Percentiles rank a stretch among this genome's conserved stretches.
Evolutionary conservation across 2,113 vertebrate genomes (phyloP).

Genomic region (Scomber japonicus): DNA sequence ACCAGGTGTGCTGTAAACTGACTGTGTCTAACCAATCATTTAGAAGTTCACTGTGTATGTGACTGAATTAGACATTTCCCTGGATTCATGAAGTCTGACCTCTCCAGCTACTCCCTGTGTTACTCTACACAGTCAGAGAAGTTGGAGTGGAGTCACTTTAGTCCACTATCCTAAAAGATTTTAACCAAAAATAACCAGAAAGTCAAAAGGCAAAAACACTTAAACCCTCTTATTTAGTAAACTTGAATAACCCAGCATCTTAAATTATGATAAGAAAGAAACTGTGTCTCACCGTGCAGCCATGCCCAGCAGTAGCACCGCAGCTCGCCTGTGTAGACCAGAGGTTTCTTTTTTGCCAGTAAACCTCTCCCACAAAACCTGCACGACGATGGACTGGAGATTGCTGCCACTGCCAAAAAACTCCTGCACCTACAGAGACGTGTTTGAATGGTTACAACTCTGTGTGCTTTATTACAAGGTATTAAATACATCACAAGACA

Average conservation of each 20-base stretch:
- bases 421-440: conserved; percentile 89
- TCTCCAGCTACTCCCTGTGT: background rate
- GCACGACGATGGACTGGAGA: conserved; percentile 89
- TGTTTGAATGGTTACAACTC: background rate
- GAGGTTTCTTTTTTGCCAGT: conserved; percentile 89
- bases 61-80: background rate
- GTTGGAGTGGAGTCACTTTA: background rate
- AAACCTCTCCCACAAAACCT: conserved; percentile 93
- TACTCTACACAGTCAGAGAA: background rate
- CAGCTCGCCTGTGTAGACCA: conserved; percentile 84
- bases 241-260: too few relatives aligned
- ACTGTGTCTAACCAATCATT: background rate
- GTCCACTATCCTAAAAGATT: background rate
- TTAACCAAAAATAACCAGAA: background rate
- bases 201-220: too few relatives aligned
- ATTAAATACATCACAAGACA: background rate
- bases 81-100: background rate
- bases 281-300: conserved; percentile 87
- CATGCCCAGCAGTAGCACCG: conserved; percentile 94
- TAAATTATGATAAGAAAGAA: too few relatives aligned
- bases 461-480: background rate
- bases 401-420: conserved; percentile 89
- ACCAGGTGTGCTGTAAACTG: too few relatives aligned
- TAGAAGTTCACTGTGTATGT: background rate
- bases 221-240: background rate